These are phyloP conservation scores for Drosophila carrolli DNA, from an alignment of 1,140 invertebrate genomes.

Conservation along the genomic window DNA sequence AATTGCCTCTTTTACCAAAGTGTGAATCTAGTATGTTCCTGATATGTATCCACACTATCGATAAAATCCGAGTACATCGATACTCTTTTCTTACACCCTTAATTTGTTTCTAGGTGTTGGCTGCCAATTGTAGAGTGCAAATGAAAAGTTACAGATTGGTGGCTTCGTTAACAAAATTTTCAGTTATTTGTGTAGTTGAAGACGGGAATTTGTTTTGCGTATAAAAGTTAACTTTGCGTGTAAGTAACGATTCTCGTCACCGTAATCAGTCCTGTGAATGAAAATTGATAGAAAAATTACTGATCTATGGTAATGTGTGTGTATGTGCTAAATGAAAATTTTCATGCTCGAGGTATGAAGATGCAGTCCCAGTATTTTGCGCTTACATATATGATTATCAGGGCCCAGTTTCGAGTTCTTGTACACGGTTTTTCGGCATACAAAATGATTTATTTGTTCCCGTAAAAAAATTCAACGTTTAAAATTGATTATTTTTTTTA, in stretches of 20 bases:
- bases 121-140: constrained; percentile 78
- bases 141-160: constrained; percentile 68
- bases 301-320: constrained; percentile 39
- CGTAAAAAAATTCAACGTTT: constrained; percentile 57
- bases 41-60: constrained; percentile 20
- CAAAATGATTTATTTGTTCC: constrained; percentile 8
- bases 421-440: not conserved
- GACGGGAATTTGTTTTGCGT: constrained; percentile 25
- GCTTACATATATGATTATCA: constrained; percentile 11
- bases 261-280: constrained; percentile 19
- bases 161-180: constrained; percentile 50
- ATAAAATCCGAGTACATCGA: constrained; percentile 33
- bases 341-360: constrained; percentile 30
- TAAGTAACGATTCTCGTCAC: constrained; percentile 36
- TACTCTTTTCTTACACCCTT: constrained; percentile 47
- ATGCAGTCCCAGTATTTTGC: constrained; percentile 21
- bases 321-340: constrained; percentile 51
- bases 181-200: constrained; percentile 55
- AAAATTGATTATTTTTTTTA: constrained; percentile 78
- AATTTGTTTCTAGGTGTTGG: constrained; percentile 70
- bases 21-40: not conserved
- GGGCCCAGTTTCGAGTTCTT: constrained; percentile 8
- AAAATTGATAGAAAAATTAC: constrained; percentile 29
- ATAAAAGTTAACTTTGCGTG: constrained; percentile 34
- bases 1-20: not conserved